Base-by-base conservation (phyloP, 1,140 invertebrate genomes). In the Orius insidiosus region DNA sequence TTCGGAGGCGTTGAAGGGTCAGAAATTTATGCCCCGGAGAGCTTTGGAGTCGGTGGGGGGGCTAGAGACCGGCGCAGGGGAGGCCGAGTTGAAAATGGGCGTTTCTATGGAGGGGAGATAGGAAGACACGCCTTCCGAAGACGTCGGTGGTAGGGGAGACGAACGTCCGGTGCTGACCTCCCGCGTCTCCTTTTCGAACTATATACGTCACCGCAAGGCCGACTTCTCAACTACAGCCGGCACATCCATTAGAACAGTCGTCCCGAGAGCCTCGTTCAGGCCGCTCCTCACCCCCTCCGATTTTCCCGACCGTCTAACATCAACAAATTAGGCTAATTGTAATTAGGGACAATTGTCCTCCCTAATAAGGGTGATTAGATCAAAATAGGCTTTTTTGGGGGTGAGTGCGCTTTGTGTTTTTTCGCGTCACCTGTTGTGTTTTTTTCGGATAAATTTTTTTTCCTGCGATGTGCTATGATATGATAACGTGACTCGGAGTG, bases 181-280 rank as follows among this genome's bases (percentile, higher is more conserved):
- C 31, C 5, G 2, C 16, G 41, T 18, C 7, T 2, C 5, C 7
- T n/a, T n/a, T n/a, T 11, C 18, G 18, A 43, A 43, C 41, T 43
- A 24, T 6, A 31, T 11, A 30, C 16, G 16, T 11, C 41, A 8
- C 41, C 18, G 41, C 41, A 43, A 43, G 41, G 41, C 41, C 41
- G 24, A 18, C 18, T 11, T 9, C 19, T n/a, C 10, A 43, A 18
- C 41, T 24, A 24, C 41, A 6, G 41, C 41, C 41, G 24, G 18
- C 41, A 43, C 41, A 30, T 30, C 41, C 41, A 43, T 43, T 43
- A 43, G 41, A 43, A 43, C 41, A 43, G 41, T 43, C 41, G 41
- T 9, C n/a, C 19, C 18, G 24, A 30, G 41, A 43, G 31, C 41
- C 41, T 43, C 41, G 41, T 43, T 18, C 24, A n/a, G 41, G 41